These are phyloP conservation scores for Cottoperca gobio DNA, from an alignment of 2,797 vertebrate genomes.

Conservation along the genomic window DNA sequence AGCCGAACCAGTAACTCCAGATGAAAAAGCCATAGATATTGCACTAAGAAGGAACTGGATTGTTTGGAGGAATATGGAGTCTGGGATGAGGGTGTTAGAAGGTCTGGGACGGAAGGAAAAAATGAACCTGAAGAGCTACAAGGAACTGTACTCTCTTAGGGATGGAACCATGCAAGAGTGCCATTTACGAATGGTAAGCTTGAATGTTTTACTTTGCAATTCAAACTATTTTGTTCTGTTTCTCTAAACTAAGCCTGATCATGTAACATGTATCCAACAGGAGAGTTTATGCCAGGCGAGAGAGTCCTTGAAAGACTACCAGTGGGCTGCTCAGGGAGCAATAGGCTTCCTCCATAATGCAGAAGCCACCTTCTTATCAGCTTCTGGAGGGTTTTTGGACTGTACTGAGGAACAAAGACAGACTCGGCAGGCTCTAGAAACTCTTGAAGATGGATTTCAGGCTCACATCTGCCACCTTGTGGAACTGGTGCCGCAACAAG, in stretches of 20 bases:
- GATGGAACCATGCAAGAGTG: constrained; percentile 78
- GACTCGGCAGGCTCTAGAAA: constrained; percentile 61
- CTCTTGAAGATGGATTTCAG: constrained; percentile 84
- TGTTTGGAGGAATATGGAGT: constrained; percentile 84
- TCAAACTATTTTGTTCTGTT: not conserved
- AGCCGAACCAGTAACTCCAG: constrained; percentile 76
- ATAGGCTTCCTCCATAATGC: constrained; percentile 76
- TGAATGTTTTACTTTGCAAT: not conserved
- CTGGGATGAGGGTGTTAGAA: constrained; percentile 81
- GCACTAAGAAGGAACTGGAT: constrained; percentile 83
- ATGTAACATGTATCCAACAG: constrained; percentile 74
- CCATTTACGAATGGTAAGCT: constrained; percentile 85
- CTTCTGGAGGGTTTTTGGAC: constrained; percentile 74
- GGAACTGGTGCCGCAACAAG: constrained; percentile 75
- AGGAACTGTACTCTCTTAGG: constrained; percentile 69
- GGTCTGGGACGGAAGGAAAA: constrained; percentile 65
- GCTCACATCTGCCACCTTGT: constrained; percentile 78
- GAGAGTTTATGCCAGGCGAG: constrained; percentile 81
- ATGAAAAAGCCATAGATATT: constrained; percentile 78
- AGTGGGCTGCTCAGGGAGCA: constrained; percentile 79
- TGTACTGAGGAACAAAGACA: constrained; percentile 74
- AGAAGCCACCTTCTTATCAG: constrained; percentile 77
- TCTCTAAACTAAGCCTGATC: constrained; percentile 14
- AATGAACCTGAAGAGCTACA: constrained; percentile 52
- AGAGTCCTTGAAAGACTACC: constrained; percentile 82